Conservation (phyloP, 2,888 invertebrate genomes). For the Lomographa bimaculata region DNA sequence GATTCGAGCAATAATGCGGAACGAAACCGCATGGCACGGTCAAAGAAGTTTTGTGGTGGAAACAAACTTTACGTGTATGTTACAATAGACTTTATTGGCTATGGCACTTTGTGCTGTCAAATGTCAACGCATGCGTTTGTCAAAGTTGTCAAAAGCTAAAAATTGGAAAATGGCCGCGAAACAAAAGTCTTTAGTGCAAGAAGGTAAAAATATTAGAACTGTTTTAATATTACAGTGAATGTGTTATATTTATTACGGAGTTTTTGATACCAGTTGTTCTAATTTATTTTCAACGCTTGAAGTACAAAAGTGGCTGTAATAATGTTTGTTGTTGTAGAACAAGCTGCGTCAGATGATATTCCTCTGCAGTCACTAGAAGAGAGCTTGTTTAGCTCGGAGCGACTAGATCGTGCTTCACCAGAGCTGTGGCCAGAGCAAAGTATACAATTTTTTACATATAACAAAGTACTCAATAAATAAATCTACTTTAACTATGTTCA, state of each 20-base stretch:
- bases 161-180: conserved; percentile 85
- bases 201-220: conserved; percentile 72
- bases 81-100: no score
- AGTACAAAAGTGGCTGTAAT: no score
- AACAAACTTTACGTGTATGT: no score
- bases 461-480: conserved; percentile 1
- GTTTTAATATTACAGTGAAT: background rate
- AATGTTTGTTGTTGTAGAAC: conserved; percentile 51
- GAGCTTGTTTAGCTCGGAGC: conserved; percentile 93
- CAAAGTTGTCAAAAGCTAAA: no score
- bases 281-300: no score
- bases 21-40: no score
- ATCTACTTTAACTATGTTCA: conserved; percentile 15
- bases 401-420: conserved; percentile 96
- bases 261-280: no score
- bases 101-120: no score
- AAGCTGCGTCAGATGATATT: conserved; percentile 74
- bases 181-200: conserved; percentile 84
- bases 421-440: conserved; percentile 98
- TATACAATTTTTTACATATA: conserved; percentile 54
- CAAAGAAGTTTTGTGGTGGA: no score
- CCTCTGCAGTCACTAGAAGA: conserved; percentile 85
- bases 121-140: no score
- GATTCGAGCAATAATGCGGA: no score
- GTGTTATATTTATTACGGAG: no score